Percentiles rank a stretch among this genome's conserved stretches.
Evolutionary conservation across 2,797 vertebrate species (phyloP).

Genomic region (Trichosurus vulpecula): DNA sequence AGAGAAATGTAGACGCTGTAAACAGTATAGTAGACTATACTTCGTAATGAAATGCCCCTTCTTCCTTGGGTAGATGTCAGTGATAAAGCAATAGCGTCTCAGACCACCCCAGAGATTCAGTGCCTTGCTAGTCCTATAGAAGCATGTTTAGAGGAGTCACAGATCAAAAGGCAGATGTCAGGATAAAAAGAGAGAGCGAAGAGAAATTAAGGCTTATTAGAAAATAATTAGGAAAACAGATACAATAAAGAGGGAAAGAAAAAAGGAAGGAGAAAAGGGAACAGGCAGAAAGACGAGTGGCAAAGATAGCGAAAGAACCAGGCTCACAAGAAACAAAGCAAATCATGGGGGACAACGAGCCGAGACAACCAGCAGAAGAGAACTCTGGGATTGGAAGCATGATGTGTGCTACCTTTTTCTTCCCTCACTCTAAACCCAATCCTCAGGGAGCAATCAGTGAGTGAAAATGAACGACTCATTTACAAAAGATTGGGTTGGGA

Average conservation of each 20-base stretch:
- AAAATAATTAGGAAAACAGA: not conserved
- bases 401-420: not conserved
- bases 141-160: not conserved
- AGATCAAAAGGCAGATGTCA: not conserved
- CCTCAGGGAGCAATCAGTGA: constrained; percentile 17
- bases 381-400: not conserved
- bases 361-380: not conserved
- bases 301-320: not conserved
- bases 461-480: constrained; percentile 56
- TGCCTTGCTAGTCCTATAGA: not conserved
- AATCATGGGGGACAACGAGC: not conserved
- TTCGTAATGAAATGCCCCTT: not conserved
- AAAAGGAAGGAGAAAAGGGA: constrained; percentile 2
- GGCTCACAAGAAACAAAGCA: constrained; percentile 26
- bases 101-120: not conserved
- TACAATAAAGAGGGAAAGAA: not conserved
- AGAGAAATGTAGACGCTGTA: not conserved
- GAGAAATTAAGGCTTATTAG: not conserved
- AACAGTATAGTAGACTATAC: not conserved
- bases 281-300: not conserved
- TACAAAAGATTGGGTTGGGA: constrained; percentile 50
- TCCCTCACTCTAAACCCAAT: not conserved
- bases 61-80: not conserved
- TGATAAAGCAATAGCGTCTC: not conserved
- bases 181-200: not conserved